A percentile compares a stretch with the other conserved stretches of the same genome.
Evolutionary conservation across 2,888 invertebrate genomes (phyloP).

Genomic region (Cheilosia scutellata): DNA sequence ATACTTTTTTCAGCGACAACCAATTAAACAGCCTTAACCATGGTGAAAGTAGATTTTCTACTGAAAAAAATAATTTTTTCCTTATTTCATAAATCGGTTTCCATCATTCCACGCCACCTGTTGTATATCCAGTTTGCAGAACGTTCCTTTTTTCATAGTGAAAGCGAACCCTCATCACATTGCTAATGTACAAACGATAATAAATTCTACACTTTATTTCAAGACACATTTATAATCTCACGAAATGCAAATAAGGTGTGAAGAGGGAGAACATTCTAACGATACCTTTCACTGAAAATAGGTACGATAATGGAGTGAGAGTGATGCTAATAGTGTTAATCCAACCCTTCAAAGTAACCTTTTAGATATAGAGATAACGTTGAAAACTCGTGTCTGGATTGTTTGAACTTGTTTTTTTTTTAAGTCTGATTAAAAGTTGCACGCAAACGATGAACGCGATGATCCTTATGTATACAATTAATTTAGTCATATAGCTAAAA

Average conservation of each 20-base stretch:
- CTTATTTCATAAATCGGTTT: background rate
- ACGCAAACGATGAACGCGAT: constrained; percentile 2
- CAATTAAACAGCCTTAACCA: too few relatives aligned
- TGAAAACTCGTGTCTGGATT: background rate
- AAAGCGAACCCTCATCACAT: constrained; percentile 3
- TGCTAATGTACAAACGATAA: background rate
- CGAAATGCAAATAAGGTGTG: background rate
- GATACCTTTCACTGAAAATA: background rate
- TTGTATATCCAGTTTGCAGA: constrained; percentile 1
- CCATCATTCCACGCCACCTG: background rate
- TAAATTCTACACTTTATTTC: constrained; percentile 10
- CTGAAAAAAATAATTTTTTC: too few relatives aligned
- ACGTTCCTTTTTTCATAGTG: background rate
- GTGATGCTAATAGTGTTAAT: constrained; percentile 8
- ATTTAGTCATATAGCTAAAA: constrained; percentile 1
- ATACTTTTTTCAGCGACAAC: too few relatives aligned
- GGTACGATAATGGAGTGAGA: background rate
- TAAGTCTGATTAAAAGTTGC: constrained; percentile 30
- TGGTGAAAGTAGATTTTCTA: too few relatives aligned
- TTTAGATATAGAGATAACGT: background rate
- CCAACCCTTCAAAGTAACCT: constrained; percentile 3
- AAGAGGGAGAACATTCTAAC: too few relatives aligned
- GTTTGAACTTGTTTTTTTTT: background rate
- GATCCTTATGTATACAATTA: constrained; percentile 24
- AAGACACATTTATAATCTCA: constrained; percentile 4